Conservation (phyloP, 2,888 invertebrate species). For the Platycnemis pennipes region DNA sequence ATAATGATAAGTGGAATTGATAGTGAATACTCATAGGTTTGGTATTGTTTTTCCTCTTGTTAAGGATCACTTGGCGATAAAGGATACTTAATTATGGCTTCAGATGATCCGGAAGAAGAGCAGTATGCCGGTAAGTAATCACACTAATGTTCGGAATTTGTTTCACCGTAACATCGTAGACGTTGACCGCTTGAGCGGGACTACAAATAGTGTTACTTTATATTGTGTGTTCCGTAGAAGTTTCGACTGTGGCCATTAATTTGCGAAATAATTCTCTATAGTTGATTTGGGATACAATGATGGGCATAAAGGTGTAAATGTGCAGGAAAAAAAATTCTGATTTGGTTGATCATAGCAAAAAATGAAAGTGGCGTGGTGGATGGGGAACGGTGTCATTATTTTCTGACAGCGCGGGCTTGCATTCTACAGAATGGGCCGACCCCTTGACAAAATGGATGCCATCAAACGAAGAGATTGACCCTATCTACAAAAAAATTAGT, state of each 20-base stretch:
- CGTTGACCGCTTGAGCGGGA: conserved; percentile 75
- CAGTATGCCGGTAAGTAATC: conserved; percentile 90
- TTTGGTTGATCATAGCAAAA: conserved; percentile 71
- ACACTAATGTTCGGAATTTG: conserved; percentile 74
- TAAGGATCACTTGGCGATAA: conserved; percentile 41
- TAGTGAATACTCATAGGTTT: conserved; percentile 47
- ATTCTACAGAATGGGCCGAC: conserved; percentile 83
- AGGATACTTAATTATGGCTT: conserved; percentile 83
- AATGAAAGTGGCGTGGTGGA: conserved; percentile 73
- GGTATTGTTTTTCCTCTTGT: conserved; percentile 38
- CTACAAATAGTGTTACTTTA: conserved; percentile 76
- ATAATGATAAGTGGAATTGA: conserved; percentile 56
- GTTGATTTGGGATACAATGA: background rate
- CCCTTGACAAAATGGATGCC: conserved; percentile 90
- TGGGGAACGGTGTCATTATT: conserved; percentile 80
- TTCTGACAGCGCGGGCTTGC: conserved; percentile 81
- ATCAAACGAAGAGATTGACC: conserved; percentile 88
- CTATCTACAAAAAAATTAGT: conserved; percentile 38
- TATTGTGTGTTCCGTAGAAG: conserved; percentile 71
- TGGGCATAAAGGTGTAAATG: background rate
- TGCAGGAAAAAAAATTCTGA: conserved; percentile 10
- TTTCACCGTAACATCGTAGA: conserved; percentile 76
- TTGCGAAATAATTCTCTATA: background rate
- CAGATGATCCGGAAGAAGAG: conserved; percentile 93
- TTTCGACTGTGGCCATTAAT: conserved; percentile 65